Base-by-base conservation (phyloP, 2,113 vertebrate genomes). In the Campylomormyrus numenius region DNA sequence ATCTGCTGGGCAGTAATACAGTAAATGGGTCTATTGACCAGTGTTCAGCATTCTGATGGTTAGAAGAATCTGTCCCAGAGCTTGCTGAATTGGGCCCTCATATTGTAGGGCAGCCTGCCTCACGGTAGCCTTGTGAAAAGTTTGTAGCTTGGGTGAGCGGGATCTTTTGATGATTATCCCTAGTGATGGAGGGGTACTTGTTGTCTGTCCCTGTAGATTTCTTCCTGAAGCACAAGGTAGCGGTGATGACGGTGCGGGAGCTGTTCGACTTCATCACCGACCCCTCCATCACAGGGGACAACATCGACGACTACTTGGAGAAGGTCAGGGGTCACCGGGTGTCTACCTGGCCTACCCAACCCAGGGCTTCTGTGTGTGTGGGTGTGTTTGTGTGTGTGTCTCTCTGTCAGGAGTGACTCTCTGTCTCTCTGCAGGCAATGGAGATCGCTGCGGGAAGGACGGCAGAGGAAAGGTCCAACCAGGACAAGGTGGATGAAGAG, bases 231-330 rank as follows among this genome's bases (percentile, higher is more conserved):
- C 95, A 77, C 6, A 93, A 89, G 0, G 98, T 99, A 11, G 97
- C 98, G 0, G 97, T 97, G 90, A 99, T 99, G 98, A 99, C 98
- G 0, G 96, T 99, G 89, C 95, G 96, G 85, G 98, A 99, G 89
- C 96, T 99, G 88, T 99, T 99, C 92, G 98, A 98, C 91, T 99
- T 99, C 89, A 93, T 99, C 93, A 99, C 97, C 0, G 98, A 99
- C 91, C 97, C 96, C 1, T 98, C 98, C 0, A 96, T 99, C 91
- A 98, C 96, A 42, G 90, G 10, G 0, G 92, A 95, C 89, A 98
- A 99, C 94, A 94, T 98, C n/a, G 97, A 98, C 52, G 96, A 95
- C 8, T 99, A 99, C 89, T 93, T 99, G 39, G 93, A 96, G 21
- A 97, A 98, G 97, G 98, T 98, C 56, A 94, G 48, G 27, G 46